Evolutionary conservation across 2,113 vertebrate genomes (phyloP), one percentile per base, ranked within the genome.

Genomic region (Oreotrochilus melanogaster): DNA sequence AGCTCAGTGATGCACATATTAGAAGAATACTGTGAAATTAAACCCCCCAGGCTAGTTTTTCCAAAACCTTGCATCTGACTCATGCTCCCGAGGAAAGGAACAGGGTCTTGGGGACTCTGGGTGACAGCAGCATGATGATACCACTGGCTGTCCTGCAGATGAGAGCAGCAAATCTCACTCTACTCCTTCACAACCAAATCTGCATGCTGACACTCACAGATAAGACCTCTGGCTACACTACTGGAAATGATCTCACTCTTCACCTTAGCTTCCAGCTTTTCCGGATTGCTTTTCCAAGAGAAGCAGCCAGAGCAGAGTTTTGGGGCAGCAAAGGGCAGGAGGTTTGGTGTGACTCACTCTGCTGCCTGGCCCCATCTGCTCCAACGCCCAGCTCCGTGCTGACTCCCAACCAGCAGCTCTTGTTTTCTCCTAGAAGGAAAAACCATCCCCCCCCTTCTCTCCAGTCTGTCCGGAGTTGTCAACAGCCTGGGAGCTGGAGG

Each of bases 301-400:
- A 2, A 42, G 61, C 33, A 72, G 57, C 70, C 1, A 0, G 69
- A 23, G 7, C 45, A n/a, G 78, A 42, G 50, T 47, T 84, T 37
- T 54, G 54, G 71, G 71, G 53, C 61, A 64, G 71, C 2, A 1
- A 48, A 50, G 61, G 57, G 66, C 15, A 22, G 0, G 9, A 50
- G 43, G 53, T 31, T 60, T 1, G 10, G 18, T 7, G 37, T 27
- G 47, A 72, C 53, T 31, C 35, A 3, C 25, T 22, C 33, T 33
- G 28, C 31, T 6, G 11, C 0, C 5, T 3, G 0, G 60, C 58
- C 43, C 43, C 4, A 0, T 6, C 4, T 0, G 18, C 43, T 83
- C 9, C 0, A 48, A 39, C 3, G 1, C 22, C 10, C 61, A 3
- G 47, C 50, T 50, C 54, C 72, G 51, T 47, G 24, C 47, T 1